Conservation (phyloP, 1,140 invertebrate genomes). For the Brachionus angularis region DNA sequence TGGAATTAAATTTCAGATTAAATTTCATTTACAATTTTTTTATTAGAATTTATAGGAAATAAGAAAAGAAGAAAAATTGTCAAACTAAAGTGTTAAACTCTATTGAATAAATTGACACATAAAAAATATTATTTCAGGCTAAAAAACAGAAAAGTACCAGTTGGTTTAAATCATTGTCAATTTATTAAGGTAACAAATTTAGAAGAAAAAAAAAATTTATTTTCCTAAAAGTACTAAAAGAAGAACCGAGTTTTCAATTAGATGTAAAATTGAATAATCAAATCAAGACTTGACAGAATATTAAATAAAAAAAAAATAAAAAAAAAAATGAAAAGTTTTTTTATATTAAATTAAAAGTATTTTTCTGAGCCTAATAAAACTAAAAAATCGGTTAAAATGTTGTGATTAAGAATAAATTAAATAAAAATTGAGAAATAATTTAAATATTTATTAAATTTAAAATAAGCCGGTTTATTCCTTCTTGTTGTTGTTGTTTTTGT, state of each 20-base stretch:
- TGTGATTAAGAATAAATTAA: no score
- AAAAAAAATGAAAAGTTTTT: no score
- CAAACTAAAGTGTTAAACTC: no score
- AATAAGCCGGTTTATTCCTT: conserved; percentile 16
- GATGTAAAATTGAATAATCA: conserved; percentile 39
- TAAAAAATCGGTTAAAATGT: no score
- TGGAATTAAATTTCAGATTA: no score
- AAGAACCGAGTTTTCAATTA: conserved; percentile 40
- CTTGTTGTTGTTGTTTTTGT: background rate
- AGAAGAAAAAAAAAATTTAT: background rate
- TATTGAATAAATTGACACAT: conserved; percentile 35
- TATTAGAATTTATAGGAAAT: no score
- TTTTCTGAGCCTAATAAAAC: no score
- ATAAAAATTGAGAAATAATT: conserved; percentile 7
- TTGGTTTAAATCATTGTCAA: conserved; percentile 41
- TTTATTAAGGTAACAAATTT: conserved; percentile 33
- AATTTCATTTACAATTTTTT: no score
- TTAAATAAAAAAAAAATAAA: background rate
- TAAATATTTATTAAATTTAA: conserved; percentile 18
- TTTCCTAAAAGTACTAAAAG: background rate
- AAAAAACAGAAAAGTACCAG: conserved; percentile 3
- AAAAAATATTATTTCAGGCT: background rate
- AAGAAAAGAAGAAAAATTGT: no score
- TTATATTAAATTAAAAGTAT: conserved; percentile 24
- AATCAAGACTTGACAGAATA: background rate